Evolutionary conservation across 1,140 invertebrate species (phyloP).

Genomic region (Drosophila lowei): DNA sequence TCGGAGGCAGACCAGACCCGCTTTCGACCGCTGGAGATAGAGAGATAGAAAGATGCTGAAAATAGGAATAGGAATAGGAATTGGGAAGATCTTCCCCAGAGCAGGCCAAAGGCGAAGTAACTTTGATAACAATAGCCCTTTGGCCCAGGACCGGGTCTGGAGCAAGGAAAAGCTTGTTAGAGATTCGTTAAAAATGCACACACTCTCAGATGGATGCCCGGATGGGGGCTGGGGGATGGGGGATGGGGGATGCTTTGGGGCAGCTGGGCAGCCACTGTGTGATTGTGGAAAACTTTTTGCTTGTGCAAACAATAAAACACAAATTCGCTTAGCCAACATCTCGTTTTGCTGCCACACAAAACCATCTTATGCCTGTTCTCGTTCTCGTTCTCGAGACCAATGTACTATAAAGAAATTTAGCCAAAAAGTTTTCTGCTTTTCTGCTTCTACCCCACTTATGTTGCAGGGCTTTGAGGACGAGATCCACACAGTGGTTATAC

Average conservation of each 20-base stretch:
- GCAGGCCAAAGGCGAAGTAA: constrained; percentile 58
- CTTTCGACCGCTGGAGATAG: constrained; percentile 3
- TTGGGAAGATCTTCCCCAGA: constrained; percentile 44
- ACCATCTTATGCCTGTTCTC: constrained; percentile 54
- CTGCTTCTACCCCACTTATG: constrained; percentile 17
- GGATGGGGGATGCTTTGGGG: neutral
- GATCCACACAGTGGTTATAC: constrained; percentile 83
- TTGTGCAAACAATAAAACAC: constrained; percentile 81
- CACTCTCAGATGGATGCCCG: constrained; percentile 48
- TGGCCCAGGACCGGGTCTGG: constrained; percentile 27
- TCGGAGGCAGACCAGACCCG: constrained; percentile 30
- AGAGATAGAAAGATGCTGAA: neutral
- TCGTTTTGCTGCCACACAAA: constrained; percentile 18
- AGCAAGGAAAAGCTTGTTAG: constrained; percentile 76
- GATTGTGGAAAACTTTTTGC: constrained; percentile 71
- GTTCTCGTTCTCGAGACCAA: constrained; percentile 12
- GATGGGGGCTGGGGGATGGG: neutral
- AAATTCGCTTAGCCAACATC: constrained; percentile 72
- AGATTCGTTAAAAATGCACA: constrained; percentile 78
- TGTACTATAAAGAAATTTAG: constrained; percentile 66
- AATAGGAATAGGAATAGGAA: neutral
- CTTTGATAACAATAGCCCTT: constrained; percentile 78
- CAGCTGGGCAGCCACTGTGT: constrained; percentile 32
- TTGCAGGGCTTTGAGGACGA: constrained; percentile 87
- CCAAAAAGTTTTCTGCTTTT: constrained; percentile 49